A percentile compares a stretch with the other conserved stretches of the same genome.
Conservation (phyloP, 2,113 vertebrate species). For the Amia ocellicauda region DNA sequence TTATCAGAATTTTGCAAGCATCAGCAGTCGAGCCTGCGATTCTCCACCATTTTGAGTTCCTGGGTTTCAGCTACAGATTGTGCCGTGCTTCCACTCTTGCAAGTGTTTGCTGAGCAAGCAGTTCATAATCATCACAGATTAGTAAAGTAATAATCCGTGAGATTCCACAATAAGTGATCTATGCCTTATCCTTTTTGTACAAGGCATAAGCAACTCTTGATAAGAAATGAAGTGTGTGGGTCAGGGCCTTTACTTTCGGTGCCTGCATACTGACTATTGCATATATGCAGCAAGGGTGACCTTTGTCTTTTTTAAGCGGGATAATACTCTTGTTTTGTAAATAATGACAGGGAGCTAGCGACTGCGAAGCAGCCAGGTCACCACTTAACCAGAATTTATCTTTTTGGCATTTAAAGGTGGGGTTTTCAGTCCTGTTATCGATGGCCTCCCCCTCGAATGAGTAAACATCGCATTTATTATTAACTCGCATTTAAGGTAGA, state of each 20-base stretch:
- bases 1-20: slow-evolving; percentile 64
- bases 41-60: slow-evolving; percentile 37
- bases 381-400: slow-evolving; percentile 79
- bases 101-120: slow-evolving; percentile 19
- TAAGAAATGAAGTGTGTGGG: neutral
- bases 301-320: slow-evolving; percentile 59
- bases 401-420: slow-evolving; percentile 74
- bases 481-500: slow-evolving; percentile 79
- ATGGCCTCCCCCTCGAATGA: slow-evolving; percentile 74
- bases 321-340: slow-evolving; percentile 68
- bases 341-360: slow-evolving; percentile 65
- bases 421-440: slow-evolving; percentile 71
- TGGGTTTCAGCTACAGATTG: slow-evolving; percentile 42
- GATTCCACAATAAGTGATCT: neutral
- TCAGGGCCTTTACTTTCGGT: slow-evolving; percentile 32
- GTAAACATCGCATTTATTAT: slow-evolving; percentile 83
- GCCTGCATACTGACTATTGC: slow-evolving; percentile 32
- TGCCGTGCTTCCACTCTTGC: slow-evolving; percentile 17
- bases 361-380: slow-evolving; percentile 65
- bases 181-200: neutral
- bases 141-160: neutral
- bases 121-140: slow-evolving; percentile 7
- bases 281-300: slow-evolving; percentile 48
- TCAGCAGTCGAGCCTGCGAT: slow-evolving; percentile 62
- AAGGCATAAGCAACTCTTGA: neutral